Conservation (phyloP, 2,797 vertebrate genomes). For the Alosa sapidissima region DNA sequence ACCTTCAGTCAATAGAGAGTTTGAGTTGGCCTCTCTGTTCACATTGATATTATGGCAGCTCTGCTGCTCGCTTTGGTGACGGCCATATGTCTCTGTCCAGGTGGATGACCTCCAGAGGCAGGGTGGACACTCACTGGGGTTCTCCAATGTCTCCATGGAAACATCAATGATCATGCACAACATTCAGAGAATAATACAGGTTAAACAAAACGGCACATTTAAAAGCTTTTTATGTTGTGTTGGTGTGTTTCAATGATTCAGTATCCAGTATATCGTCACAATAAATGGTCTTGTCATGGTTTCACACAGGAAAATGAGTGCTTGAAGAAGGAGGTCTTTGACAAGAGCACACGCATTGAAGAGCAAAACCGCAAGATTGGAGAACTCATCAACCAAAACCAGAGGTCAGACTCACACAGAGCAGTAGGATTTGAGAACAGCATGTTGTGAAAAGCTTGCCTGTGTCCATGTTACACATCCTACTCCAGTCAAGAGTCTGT, state of each 20-base stretch:
- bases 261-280: not conserved
- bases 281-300: not conserved
- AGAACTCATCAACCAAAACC: constrained; percentile 91
- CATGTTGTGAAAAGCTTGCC: not conserved
- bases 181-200: constrained; percentile 94
- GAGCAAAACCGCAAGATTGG: constrained; percentile 95
- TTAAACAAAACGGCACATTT: constrained; percentile 52
- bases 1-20: too few species aligned
- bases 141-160: constrained; percentile 89
- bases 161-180: constrained; percentile 93
- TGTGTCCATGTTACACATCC: not conserved
- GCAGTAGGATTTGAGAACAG: not conserved
- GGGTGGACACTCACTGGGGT: constrained; percentile 67
- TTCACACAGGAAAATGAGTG: constrained; percentile 89
- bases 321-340: constrained; percentile 93
- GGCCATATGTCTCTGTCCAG: constrained; percentile 60
- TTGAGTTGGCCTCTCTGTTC: not conserved
- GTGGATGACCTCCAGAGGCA: constrained; percentile 87
- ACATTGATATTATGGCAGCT: not conserved
- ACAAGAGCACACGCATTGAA: constrained; percentile 92
- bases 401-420: constrained; percentile 77
- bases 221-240: not conserved
- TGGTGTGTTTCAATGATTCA: not conserved
- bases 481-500: not conserved
- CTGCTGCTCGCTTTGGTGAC: not conserved